Conservation (phyloP, 2,797 vertebrate species). For the Sylvia borin region DNA sequence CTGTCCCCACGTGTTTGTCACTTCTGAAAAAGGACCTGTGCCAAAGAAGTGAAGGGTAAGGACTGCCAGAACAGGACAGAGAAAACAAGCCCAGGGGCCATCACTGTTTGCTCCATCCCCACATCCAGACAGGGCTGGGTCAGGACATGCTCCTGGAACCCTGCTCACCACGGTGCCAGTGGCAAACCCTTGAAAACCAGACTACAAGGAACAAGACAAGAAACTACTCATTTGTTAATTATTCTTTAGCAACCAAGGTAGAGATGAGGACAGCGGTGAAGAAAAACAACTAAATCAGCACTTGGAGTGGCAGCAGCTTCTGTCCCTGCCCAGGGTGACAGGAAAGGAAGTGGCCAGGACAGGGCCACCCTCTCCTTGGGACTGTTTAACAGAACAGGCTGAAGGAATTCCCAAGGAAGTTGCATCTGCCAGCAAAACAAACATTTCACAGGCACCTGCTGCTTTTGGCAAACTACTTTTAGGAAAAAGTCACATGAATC, state of each 20-base stretch:
- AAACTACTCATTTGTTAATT: neutral
- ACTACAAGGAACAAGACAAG: neutral
- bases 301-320: neutral
- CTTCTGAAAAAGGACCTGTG: constrained; percentile 87
- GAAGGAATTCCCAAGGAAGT: neutral
- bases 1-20: constrained; percentile 92
- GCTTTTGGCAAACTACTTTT: neutral
- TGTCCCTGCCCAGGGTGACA: neutral
- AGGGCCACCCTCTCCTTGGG: neutral
- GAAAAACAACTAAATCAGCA: neutral
- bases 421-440: neutral
- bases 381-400: neutral
- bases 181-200: neutral
- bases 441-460: neutral
- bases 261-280: neutral
- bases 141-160: neutral
- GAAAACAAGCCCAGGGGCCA: neutral
- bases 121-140: neutral
- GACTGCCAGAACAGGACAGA: neutral
- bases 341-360: neutral
- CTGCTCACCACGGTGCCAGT: neutral
- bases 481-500: neutral
- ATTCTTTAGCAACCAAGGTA: neutral
- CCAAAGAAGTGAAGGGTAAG: constrained; percentile 8
- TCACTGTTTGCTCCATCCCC: neutral